These are phyloP conservation scores for Hozukius guyotensis DNA, from an alignment of 2,797 vertebrate species.

Conservation along the genomic window DNA sequence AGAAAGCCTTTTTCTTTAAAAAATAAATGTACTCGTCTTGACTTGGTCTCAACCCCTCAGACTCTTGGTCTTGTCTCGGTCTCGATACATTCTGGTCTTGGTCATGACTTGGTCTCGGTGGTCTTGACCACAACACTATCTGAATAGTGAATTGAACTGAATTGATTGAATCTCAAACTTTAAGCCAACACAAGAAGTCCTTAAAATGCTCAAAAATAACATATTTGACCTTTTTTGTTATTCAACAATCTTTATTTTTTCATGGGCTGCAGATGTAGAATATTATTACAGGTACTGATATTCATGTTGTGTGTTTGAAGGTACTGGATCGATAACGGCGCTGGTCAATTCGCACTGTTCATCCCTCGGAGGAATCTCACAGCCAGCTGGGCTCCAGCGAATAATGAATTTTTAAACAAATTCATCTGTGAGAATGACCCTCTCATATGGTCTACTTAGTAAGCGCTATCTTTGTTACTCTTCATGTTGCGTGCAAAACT, in stretches of 20 bases:
- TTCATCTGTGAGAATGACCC: constrained; percentile 45
- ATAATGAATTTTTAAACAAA: accelerated
- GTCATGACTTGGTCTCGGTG: too few species aligned
- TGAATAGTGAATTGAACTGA: too few species aligned
- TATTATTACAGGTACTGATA: not conserved
- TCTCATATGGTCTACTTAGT: not conserved
- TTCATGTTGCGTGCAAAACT: not conserved
- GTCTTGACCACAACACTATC: too few species aligned
- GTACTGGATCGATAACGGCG: accelerated
- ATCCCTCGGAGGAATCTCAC: accelerated
- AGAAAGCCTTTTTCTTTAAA: not conserved
- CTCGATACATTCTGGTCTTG: too few species aligned
- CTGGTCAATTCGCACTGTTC: not conserved
- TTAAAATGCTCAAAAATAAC: not conserved
- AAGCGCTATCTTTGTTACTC: not conserved
- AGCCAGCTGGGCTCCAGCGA: not conserved
- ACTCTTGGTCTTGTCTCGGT: too few species aligned
- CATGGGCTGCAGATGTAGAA: not conserved
- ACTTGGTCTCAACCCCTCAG: too few species aligned
- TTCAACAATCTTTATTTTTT: not conserved
- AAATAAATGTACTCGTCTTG: too few species aligned
- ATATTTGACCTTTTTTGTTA: not conserved
- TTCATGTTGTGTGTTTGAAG: constrained; percentile 18
- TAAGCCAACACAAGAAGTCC: not conserved
- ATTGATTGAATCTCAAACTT: not conserved